A percentile compares a stretch with the other conserved stretches of the same genome.
Conservation (phyloP, 2,888 invertebrate genomes). For the Acanthosepion lycidas region DNA sequence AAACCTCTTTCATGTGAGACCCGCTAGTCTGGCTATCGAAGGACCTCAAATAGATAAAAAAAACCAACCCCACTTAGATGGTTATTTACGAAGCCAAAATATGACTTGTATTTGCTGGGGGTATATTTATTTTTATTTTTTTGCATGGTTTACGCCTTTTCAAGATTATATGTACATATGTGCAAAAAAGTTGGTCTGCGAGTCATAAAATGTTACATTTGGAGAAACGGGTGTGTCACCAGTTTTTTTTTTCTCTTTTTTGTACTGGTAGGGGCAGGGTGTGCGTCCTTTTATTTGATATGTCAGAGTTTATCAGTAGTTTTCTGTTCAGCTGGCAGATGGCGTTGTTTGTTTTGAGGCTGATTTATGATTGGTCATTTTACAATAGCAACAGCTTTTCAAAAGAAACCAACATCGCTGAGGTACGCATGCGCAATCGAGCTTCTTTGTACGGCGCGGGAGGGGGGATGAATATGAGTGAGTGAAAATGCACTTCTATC, state of each 20-base stretch:
- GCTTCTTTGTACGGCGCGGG: too few species aligned
- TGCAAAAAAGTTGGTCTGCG: not conserved
- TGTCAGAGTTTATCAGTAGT: not conserved
- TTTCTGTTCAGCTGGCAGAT: not conserved
- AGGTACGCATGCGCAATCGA: not conserved
- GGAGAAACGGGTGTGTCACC: not conserved
- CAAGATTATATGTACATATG: too few species aligned
- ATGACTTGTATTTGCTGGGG: too few species aligned
- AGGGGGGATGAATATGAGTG: not conserved
- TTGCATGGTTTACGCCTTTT: too few species aligned
- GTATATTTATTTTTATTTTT: too few species aligned
- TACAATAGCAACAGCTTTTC: not conserved
- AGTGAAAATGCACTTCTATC: too few species aligned
- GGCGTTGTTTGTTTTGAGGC: not conserved
- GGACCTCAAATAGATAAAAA: too few species aligned
- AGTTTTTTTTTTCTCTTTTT: not conserved
- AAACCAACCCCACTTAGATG: too few species aligned
- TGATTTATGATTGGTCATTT: not conserved
- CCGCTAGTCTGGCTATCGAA: too few species aligned
- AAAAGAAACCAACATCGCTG: not conserved
- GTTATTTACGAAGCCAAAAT: too few species aligned
- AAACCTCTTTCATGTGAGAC: too few species aligned
- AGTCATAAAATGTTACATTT: not conserved
- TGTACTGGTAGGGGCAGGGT: not conserved
- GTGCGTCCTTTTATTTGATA: not conserved